Conservation (phyloP, 2,113 vertebrate species). For the Axis porcinus region DNA sequence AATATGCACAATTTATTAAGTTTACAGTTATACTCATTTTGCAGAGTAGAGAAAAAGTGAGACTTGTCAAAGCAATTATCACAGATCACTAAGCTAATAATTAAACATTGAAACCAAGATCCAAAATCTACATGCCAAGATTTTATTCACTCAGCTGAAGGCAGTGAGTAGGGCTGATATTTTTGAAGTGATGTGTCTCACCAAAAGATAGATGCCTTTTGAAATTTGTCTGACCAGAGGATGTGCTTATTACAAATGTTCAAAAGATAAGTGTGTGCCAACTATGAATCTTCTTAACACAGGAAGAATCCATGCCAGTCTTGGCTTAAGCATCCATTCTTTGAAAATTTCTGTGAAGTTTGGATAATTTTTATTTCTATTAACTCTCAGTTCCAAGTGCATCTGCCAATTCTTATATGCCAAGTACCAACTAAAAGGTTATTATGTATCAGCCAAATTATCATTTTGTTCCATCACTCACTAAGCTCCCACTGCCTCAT, state of each 20-base stretch:
- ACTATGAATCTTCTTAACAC: not conserved
- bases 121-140: not conserved
- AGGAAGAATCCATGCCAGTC: not conserved
- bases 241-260: not conserved
- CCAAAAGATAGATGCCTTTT: not conserved
- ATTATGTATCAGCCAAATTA: conserved; percentile 23
- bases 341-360: conserved; percentile 30
- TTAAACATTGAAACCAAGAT: not conserved
- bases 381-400: conserved; percentile 26
- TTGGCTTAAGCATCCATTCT: conserved; percentile 1
- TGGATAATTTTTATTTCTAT: not conserved
- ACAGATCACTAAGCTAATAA: not conserved
- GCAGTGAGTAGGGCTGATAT: not conserved
- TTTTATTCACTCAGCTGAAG: not conserved
- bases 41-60: not conserved
- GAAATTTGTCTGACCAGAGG: not conserved
- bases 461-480: not conserved
- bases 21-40: not conserved
- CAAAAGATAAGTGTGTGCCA: not conserved
- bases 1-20: not conserved
- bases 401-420: conserved; percentile 27
- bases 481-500: not conserved
- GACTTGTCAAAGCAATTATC: not conserved
- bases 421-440: conserved; percentile 24
- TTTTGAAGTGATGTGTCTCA: not conserved